Evolutionary conservation across 2,888 invertebrate genomes (phyloP).

Genomic region (Aspidiotus destructor): DNA sequence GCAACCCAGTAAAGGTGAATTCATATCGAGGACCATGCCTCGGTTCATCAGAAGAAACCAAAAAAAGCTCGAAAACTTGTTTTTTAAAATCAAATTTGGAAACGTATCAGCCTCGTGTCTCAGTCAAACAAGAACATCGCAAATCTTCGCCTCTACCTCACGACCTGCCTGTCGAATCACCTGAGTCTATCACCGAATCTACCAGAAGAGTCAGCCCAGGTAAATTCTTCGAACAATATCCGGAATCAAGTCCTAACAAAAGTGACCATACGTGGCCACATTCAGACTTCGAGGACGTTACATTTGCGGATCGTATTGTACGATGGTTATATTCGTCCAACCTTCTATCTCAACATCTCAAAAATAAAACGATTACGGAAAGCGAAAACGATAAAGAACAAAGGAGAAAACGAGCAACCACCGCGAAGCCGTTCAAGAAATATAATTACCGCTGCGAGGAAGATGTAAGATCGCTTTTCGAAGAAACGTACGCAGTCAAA

Average conservation of each 20-base stretch:
- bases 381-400: not conserved
- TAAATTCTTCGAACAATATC: no score
- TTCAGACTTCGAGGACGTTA: no score
- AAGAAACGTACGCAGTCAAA: not conserved
- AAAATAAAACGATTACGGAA: not conserved
- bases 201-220: no score
- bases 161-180: no score
- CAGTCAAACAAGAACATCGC: not conserved
- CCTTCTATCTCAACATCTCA: no score
- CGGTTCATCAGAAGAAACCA: not conserved
- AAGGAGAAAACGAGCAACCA: not conserved
- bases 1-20: not conserved
- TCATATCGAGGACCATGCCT: no score
- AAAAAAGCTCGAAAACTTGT: conserved; percentile 3
- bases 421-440: not conserved
- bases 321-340: no score
- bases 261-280: no score
- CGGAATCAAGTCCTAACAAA: no score
- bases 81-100: conserved; percentile 19
- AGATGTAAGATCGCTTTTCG: not conserved
- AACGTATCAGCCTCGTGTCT: not conserved
- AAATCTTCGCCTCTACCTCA: not conserved
- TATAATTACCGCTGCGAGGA: not conserved
- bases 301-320: no score
- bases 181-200: no score